Evolutionary conservation across 2,113 vertebrate genomes (phyloP), one percentile per base, ranked within the genome.

Genomic region (Tor tambroides): DNA sequence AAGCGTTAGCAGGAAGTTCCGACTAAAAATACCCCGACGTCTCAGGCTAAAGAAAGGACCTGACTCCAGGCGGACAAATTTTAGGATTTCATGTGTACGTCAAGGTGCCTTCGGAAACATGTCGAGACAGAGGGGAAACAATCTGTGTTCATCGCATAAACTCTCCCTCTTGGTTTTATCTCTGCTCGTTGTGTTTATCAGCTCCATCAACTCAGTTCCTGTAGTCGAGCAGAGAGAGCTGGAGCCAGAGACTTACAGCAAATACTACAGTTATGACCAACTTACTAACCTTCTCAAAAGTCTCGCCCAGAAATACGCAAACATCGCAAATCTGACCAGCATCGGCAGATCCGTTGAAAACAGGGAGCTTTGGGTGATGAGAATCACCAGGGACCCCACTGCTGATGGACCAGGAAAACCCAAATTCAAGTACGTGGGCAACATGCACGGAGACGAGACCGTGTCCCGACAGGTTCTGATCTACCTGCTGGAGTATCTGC

Each of bases 371-470:
- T 98, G 97, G 98, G 97, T 97, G 89, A 95, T 99, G 94, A 95
- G 96, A 46, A 95, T 99, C 85, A 97, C 97, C 32, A 80, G 63
- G 21, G 90, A 92, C 11, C 93, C 92, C 0, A 72, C 88, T 12
- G 78, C 72, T 5, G 95, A 95, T 1, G 0, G 93, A 5, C 95
- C 96, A 1, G 96, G 96, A 28, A 96, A 96, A 90, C 97, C 97
- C 14, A 96, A 96, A 92, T 96, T 97, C 67, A 99, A 99, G 90
- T 97, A 98, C 86, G 96, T 99, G 10, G 98, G 97, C 11, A 99
- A 99, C 94, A 99, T 99, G 98, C 98, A 99, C 94, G 97, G 97
- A 21, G 97, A 99, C 89, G 98, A 99, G 91, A 95, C 98, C 11
- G 95, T 99, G 90, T 97, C 97, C 71, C 94, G 98, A 46, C 97